Base-by-base conservation (phyloP, 2,888 invertebrate species). In the Drosophila mimica region DNA sequence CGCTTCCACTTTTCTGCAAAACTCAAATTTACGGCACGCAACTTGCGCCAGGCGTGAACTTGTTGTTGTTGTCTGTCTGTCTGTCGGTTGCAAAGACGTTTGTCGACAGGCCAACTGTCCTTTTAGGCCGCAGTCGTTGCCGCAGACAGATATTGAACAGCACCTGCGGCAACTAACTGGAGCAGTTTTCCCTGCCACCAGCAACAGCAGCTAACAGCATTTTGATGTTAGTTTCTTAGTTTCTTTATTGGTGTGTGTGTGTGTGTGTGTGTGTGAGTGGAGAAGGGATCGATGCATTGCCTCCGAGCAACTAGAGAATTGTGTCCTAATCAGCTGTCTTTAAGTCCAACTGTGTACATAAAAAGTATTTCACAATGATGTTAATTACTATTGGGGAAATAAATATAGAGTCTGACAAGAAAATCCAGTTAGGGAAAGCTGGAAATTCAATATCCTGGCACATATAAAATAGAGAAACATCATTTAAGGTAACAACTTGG, bases 11-110 rank as follows among this genome's bases (percentile, higher is more conserved):
- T 68, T 76, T 62, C 65, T 69, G 72, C 80, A 28, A 57, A 70
- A 75, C 79, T 79, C 70, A 83, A 83, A 83, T 83, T 83, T 83
- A 83, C 88, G 88, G 79, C 83, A 83, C 83, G 83, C 83, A 83
- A 83, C 85, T 87, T 82, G 83, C 53, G 69, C 74, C 82, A 82
- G 83, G 88, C 79, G 79, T 88, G 85, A 84, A 83, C 80, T 81
- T 56, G 48, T 56, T 66, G 51, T 3, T 30, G 4, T 25, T 40
- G 43, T 28, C 40, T 53, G 52, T 71, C 70, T 71, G 81, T 64
- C 57, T 74, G 81, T 78, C 80, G 76, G 65, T 62, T 53, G 63
- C 65, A 56, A 79, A 83, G 81, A 81, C 81, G 81, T 69, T 77
- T 67, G 46, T 67, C 82, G 88, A 88, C 83, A 82, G 82, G 76